A percentile compares a stretch with the other conserved stretches of the same genome.
Conservation (phyloP, 2,888 invertebrate species). For the Choristoneura rosaceana region DNA sequence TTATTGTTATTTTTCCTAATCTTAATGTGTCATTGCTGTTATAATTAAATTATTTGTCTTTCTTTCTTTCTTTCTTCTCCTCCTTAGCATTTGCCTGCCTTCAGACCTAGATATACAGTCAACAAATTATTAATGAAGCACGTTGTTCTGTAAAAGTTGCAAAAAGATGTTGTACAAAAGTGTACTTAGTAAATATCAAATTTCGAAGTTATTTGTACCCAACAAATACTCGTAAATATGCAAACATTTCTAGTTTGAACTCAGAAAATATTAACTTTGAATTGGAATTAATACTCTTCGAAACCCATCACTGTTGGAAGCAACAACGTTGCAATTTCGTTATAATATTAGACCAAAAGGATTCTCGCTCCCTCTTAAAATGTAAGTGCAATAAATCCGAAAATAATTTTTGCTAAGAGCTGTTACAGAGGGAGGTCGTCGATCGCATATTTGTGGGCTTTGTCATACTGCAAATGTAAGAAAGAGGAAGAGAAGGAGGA, state of each 20-base stretch:
- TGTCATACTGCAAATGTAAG: not conserved
- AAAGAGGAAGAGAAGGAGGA: not conserved
- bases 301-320: not conserved
- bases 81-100: too few species aligned
- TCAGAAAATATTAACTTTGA: not conserved
- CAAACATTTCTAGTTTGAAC: not conserved
- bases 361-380: slow-evolving; percentile 10
- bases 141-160: too few species aligned
- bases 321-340: slow-evolving; percentile 1
- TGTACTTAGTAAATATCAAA: not conserved
- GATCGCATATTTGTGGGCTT: slow-evolving; percentile 8
- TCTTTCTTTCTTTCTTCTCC: too few species aligned
- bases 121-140: too few species aligned
- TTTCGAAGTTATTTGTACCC: not conserved
- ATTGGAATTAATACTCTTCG: not conserved
- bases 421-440: slow-evolving; percentile 16
- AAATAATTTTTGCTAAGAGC: slow-evolving; percentile 21
- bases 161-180: not conserved
- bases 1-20: too few species aligned
- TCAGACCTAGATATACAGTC: too few species aligned
- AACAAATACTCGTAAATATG: too few species aligned
- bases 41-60: too few species aligned
- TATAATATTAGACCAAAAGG: slow-evolving; percentile 12
- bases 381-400: slow-evolving; percentile 9
- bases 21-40: too few species aligned